Percentiles rank a stretch among this genome's conserved stretches.
Evolutionary conservation across 2,888 invertebrate genomes (phyloP).

Genomic region (Yponomeuta cagnagella): DNA sequence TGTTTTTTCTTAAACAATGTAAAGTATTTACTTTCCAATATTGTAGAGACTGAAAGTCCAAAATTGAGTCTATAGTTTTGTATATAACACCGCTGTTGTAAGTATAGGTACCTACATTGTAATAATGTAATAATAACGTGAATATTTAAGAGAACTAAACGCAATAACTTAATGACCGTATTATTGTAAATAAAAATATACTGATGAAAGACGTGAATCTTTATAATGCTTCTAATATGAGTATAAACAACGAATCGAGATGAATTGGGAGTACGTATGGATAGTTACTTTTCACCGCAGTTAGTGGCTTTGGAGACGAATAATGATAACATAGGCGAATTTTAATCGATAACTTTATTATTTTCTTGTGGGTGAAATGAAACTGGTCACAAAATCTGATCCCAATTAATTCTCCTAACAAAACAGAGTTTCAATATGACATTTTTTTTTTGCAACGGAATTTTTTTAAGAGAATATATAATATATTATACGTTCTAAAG

Average conservation of each 20-base stretch:
- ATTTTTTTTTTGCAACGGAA: too few species aligned
- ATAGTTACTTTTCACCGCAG: not conserved
- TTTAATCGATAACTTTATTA: too few species aligned
- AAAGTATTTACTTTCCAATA: constrained; percentile 44
- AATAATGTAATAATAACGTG: constrained; percentile 60
- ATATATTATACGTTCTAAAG: too few species aligned
- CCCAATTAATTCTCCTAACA: too few species aligned
- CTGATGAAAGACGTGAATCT: constrained; percentile 42
- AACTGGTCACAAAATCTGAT: too few species aligned
- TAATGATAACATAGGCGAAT: too few species aligned
- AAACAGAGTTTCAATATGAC: too few species aligned
- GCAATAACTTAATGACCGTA: constrained; percentile 69
- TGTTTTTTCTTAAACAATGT: constrained; percentile 5
- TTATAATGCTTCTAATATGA: constrained; percentile 21
- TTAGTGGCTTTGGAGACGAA: not conserved
- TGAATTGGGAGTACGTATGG: constrained; percentile 18
- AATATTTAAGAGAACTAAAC: constrained; percentile 66
- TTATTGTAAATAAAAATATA: constrained; percentile 60
- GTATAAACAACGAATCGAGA: constrained; percentile 42
- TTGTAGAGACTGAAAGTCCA: constrained; percentile 75
- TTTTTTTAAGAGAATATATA: too few species aligned
- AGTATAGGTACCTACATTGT: constrained; percentile 52
- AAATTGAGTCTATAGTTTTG: constrained; percentile 75
- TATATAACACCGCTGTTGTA: constrained; percentile 70
- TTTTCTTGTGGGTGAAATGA: too few species aligned